Base-by-base conservation (phyloP, 2,113 vertebrate genomes). In the Rhineura floridana region DNA sequence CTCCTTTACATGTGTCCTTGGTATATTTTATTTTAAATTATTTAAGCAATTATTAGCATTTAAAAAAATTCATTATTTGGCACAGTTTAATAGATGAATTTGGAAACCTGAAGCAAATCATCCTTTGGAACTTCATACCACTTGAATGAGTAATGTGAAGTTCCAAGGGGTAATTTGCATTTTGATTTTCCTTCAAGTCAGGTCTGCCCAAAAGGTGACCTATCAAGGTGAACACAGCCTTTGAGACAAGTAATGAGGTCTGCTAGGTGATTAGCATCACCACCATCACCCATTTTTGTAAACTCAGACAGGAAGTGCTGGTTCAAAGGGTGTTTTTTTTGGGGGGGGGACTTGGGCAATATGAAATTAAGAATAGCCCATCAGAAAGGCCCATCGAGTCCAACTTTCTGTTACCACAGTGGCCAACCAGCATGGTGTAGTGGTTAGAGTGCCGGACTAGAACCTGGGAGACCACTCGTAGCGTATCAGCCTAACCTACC, bases 1-100 rank as follows among this genome's bases (percentile, higher is more conserved):
- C 5, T 87, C 5, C 1, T 91, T 4, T 89, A 91, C 52, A 50
- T 73, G 21, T 21, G 0, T 80, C 88, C 89, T 80, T 91, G 89
- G 39, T 81, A 84, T 36, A 46, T 84, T 91, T 82, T 90, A 83
- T 2, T 84, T 1, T 7, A 52, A 21, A 59, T 28, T 62, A 77
- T 48, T 77, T 28, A 39, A 8, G 15, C 42, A 17, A 81, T 30
- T 80, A 50, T 84, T 84, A n/a, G n/a, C n/a, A n/a, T 84, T 84
- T 55, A 46, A 76, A 55, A 30, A 55, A 75, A n/a, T 59, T 59
- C 30, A n/a, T 0, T 69, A 39, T 59, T 72, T 67, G 63, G 21
- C 72, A 76, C 72, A 11, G 81, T 92, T 87, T 59, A 87, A 91
- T 87, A 1, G 0, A 0, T 48, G 85, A 82, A 73, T 86, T 83